Conservation (phyloP, 1,140 invertebrate genomes). For the Pissodes strobi region DNA sequence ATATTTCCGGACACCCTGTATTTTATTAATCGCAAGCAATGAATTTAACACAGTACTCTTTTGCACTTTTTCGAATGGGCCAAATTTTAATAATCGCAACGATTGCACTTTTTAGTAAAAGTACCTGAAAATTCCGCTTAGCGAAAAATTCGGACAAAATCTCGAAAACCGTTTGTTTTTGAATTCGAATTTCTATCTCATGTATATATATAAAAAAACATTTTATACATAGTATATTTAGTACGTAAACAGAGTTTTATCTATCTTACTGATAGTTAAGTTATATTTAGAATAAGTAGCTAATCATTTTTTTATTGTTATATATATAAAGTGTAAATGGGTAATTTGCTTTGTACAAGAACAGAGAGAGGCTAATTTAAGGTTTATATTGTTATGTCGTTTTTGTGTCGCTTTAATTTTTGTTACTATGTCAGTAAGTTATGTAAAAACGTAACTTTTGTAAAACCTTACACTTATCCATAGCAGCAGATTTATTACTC, state of each 20-base stretch:
- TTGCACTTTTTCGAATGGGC: no score
- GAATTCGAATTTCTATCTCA: slow-evolving; percentile 5
- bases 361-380: not conserved
- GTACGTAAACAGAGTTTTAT: slow-evolving; percentile 2
- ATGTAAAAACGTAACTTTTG: slow-evolving; percentile 10
- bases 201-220: not conserved
- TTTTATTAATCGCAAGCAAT: no score
- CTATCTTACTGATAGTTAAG: slow-evolving; percentile 4
- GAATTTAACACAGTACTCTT: no score
- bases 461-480: slow-evolving; percentile 7
- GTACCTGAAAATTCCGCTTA: slow-evolving; percentile 15
- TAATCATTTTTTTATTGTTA: slow-evolving; percentile 5
- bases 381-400: slow-evolving; percentile 1
- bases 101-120: slow-evolving; percentile 15
- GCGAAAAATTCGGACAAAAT: slow-evolving; percentile 4
- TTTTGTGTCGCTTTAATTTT: slow-evolving; percentile 2
- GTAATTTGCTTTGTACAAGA: slow-evolving; percentile 2
- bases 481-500: slow-evolving; percentile 12
- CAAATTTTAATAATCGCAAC: not conserved
- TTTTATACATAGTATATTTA: slow-evolving; percentile 10
- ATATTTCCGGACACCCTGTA: no score
- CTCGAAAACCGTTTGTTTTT: not conserved
- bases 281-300: slow-evolving; percentile 1
- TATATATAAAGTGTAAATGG: not conserved
- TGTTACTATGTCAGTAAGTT: slow-evolving; percentile 14